These are phyloP conservation scores for Drosophila mauritiana DNA, from an alignment of 1,140 invertebrate genomes.

Conservation along the genomic window DNA sequence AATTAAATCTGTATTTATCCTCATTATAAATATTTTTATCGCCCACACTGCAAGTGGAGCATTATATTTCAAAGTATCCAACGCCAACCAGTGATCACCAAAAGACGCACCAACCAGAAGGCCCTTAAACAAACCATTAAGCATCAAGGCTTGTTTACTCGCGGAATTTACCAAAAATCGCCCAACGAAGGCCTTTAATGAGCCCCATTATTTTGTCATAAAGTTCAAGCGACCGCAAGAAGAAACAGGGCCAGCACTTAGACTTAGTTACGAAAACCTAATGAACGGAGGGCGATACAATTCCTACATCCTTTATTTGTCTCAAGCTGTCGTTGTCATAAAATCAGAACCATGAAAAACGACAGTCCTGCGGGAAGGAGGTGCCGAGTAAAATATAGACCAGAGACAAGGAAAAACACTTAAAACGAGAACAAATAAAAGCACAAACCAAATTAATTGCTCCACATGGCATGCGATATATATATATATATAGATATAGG, in stretches of 20 bases:
- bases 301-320: slow-evolving; percentile 63
- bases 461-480: slow-evolving; percentile 62
- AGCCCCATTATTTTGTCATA: slow-evolving; percentile 54
- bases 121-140: slow-evolving; percentile 50
- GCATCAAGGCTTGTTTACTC: slow-evolving; percentile 32
- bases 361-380: slow-evolving; percentile 3
- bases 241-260: slow-evolving; percentile 31
- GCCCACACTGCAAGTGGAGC: background rate
- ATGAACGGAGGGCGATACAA: slow-evolving; percentile 49
- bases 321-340: slow-evolving; percentile 75
- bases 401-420: slow-evolving; percentile 54
- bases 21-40: background rate
- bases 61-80: slow-evolving; percentile 20
- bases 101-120: slow-evolving; percentile 25
- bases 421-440: slow-evolving; percentile 73
- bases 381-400: slow-evolving; percentile 15
- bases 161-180: background rate
- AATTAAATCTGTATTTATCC: too few relatives aligned
- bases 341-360: slow-evolving; percentile 74
- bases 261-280: slow-evolving; percentile 43
- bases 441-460: slow-evolving; percentile 68
- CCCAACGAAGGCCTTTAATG: slow-evolving; percentile 45
- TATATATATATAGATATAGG: slow-evolving; percentile 40
- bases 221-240: slow-evolving; percentile 70
- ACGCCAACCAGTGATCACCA: slow-evolving; percentile 24